phyloP scores from a whole-genome alignment of 2,888 invertebrate genomes.

The Trichogramma dendrolimi region DNA sequence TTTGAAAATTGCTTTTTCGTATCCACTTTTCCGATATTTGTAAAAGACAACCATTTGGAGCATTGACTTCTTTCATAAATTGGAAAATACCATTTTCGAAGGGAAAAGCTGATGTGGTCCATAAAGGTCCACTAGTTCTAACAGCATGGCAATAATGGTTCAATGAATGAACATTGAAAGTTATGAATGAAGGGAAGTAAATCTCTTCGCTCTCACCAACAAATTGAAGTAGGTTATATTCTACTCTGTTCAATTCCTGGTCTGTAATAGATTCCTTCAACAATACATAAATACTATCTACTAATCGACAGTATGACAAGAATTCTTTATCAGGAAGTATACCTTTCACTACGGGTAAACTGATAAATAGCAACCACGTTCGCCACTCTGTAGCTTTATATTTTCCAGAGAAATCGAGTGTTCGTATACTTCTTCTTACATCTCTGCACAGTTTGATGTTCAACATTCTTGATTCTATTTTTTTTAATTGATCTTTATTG shows the following conservation, averaged over 20 bases:
- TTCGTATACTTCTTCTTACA: neutral
- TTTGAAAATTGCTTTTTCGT: neutral
- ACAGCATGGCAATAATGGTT: conserved; percentile 7
- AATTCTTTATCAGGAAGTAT: conserved; percentile 13
- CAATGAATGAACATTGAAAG: conserved; percentile 3
- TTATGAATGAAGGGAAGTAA: neutral
- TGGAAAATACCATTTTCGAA: conserved; percentile 5
- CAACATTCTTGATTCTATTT: neutral
- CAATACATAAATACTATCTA: neutral
- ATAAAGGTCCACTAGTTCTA: conserved; percentile 4
- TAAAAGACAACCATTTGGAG: conserved; percentile 3
- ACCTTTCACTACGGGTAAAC: conserved; percentile 15
- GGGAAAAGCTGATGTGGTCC: conserved; percentile 10
- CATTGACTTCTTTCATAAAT: conserved; percentile 3
- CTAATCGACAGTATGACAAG: too few relatives aligned
- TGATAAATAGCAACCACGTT: conserved; percentile 20
- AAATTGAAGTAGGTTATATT: conserved; percentile 4
- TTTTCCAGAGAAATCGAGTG: neutral
- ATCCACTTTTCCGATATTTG: conserved; percentile 4
- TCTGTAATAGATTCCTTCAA: conserved; percentile 1
- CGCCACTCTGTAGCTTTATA: conserved; percentile 26
- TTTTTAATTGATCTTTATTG: neutral
- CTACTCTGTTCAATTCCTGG: neutral
- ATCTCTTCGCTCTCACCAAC: neutral
- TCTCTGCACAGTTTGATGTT: conserved; percentile 2